These are phyloP conservation scores for Scaptomyza montana DNA, from an alignment of 1,140 invertebrate species.

Conservation along the genomic window DNA sequence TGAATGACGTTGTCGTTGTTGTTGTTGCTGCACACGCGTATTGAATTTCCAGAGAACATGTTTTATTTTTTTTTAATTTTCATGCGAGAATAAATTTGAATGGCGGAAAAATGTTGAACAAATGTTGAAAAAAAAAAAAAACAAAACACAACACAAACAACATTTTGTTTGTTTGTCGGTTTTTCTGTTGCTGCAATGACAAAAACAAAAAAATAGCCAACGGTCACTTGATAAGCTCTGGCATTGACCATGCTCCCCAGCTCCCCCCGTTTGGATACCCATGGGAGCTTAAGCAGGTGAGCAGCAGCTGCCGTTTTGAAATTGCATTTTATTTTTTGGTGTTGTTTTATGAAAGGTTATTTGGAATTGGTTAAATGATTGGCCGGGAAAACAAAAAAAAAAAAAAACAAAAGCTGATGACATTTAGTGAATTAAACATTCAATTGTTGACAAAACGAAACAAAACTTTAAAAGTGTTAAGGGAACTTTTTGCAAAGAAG, in stretches of 20 bases:
- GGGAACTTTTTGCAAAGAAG: not conserved
- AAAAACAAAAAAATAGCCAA: slow-evolving; percentile 46
- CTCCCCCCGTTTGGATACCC: not conserved
- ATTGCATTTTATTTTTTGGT: slow-evolving; percentile 27
- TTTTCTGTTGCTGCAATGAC: slow-evolving; percentile 8
- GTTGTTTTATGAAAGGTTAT: slow-evolving; percentile 33
- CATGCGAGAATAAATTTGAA: slow-evolving; percentile 71
- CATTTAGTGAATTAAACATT: not conserved
- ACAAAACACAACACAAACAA: slow-evolving; percentile 8
- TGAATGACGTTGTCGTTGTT: slow-evolving; percentile 43
- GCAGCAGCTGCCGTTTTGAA: slow-evolving; percentile 25
- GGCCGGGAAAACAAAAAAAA: slow-evolving; percentile 14
- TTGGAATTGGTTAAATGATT: slow-evolving; percentile 36
- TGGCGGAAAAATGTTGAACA: slow-evolving; percentile 68
- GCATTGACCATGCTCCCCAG: slow-evolving; percentile 57
- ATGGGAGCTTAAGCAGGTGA: slow-evolving; percentile 32
- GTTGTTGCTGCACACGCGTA: slow-evolving; percentile 59
- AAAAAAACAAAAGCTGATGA: not conserved
- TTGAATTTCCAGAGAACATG: slow-evolving; percentile 76
- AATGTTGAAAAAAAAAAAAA: slow-evolving; percentile 37
- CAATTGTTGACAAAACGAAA: not conserved
- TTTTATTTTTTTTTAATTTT: slow-evolving; percentile 61
- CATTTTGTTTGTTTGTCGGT: slow-evolving; percentile 18
- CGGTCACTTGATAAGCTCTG: slow-evolving; percentile 53
- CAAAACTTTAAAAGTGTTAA: not conserved